A percentile compares a stretch with the other conserved stretches of the same genome.
Evolutionary conservation across 2,888 invertebrate species (phyloP).

Genomic region (Abscondita cerata): DNA sequence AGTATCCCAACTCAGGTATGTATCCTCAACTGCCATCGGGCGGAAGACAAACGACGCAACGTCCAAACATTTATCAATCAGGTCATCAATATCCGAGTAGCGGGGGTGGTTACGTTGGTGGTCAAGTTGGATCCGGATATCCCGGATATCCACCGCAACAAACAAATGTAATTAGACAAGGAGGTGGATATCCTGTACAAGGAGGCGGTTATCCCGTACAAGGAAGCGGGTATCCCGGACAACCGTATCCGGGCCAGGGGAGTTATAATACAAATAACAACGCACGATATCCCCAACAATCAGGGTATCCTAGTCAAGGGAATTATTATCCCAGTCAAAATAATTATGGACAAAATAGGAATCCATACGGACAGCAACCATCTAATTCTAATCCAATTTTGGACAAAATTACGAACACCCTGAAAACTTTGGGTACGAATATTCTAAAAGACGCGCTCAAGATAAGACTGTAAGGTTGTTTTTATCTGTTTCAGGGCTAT

Average conservation of each 20-base stretch:
- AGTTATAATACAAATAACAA: constrained; percentile 31
- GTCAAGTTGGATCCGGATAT: constrained; percentile 53
- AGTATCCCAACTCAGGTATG: constrained; percentile 34
- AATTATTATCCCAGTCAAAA: constrained; percentile 19
- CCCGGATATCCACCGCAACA: constrained; percentile 43
- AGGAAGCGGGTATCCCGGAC: constrained; percentile 42
- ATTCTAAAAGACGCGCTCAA: constrained; percentile 53
- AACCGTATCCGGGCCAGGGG: constrained; percentile 43
- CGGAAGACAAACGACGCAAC: constrained; percentile 50
- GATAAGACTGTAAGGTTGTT: constrained; percentile 40
- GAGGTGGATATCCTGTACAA: constrained; percentile 34
- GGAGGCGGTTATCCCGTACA: constrained; percentile 42
- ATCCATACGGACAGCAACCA: constrained; percentile 26
- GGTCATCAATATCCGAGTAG: constrained; percentile 25
- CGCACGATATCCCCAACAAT: constrained; percentile 19
- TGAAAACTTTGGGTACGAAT: constrained; percentile 57
- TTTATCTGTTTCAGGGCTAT: constrained; percentile 57
- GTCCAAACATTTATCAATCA: constrained; percentile 45
- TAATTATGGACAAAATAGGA: constrained; percentile 26
- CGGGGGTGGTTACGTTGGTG: constrained; percentile 52
- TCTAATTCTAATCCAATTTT: constrained; percentile 47
- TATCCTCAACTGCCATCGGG: constrained; percentile 48
- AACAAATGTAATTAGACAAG: constrained; percentile 30
- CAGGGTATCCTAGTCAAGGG: constrained; percentile 17
- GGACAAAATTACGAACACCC: constrained; percentile 52